These are phyloP conservation scores for Eupithecia centaureata DNA, from an alignment of 2,888 invertebrate species.

Conservation along the genomic window DNA sequence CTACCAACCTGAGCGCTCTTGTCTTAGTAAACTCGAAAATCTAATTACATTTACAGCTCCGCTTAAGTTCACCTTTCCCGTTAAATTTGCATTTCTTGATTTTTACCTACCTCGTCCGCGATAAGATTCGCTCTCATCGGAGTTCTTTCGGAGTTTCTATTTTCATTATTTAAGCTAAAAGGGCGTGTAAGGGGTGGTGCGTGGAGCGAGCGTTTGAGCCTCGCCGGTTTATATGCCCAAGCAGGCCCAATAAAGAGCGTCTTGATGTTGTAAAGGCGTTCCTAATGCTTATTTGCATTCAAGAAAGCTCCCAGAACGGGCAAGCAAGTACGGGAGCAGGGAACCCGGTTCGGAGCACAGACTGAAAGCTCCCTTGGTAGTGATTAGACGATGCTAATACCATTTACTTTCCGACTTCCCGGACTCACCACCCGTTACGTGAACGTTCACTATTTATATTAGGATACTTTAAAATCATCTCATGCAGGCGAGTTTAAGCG, in stretches of 20 bases:
- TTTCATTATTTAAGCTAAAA: conserved; percentile 49
- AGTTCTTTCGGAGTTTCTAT: conserved; percentile 55
- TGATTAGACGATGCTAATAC: conserved; percentile 83
- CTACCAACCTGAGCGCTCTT: conserved; percentile 81
- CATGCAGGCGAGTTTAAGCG: not conserved
- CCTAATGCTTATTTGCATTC: conserved; percentile 82
- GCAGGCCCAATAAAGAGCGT: conserved; percentile 78
- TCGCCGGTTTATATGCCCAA: conserved; percentile 70
- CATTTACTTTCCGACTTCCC: conserved; percentile 82
- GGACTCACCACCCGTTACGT: conserved; percentile 77
- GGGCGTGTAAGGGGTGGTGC: conserved; percentile 54
- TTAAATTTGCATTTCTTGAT: conserved; percentile 79
- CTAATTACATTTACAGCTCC: conserved; percentile 83
- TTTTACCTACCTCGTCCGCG: conserved; percentile 61
- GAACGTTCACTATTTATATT: conserved; percentile 76
- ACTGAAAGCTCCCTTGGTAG: conserved; percentile 78
- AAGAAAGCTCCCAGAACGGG: conserved; percentile 75
- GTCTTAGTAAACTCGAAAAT: conserved; percentile 83
- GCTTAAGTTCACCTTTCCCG: conserved; percentile 75
- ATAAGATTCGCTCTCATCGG: conserved; percentile 63
- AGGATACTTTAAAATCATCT: conserved; percentile 69
- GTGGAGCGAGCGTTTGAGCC: conserved; percentile 63
- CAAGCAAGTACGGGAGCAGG: conserved; percentile 73
- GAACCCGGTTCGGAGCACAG: conserved; percentile 63
- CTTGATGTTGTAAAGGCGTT: conserved; percentile 80